Evolutionary conservation across 2,113 vertebrate species (phyloP).

Genomic region (Thalassarche chlororhynchos): DNA sequence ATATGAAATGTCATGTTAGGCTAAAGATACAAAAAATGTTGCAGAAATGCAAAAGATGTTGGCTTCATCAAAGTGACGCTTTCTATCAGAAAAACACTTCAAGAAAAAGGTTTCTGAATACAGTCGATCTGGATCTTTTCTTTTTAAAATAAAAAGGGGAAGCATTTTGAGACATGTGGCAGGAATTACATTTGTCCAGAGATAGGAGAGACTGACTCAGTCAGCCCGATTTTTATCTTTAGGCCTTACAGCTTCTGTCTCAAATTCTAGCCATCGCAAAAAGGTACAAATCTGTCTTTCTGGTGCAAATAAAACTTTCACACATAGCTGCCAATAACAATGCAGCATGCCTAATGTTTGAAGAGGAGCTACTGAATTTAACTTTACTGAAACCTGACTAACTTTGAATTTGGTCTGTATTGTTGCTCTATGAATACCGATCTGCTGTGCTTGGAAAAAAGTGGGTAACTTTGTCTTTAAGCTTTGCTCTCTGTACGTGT

Average conservation of each 20-base stretch:
- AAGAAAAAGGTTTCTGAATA: background rate
- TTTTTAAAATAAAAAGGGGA: background rate
- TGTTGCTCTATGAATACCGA: background rate
- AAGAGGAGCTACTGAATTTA: background rate
- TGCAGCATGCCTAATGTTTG: background rate
- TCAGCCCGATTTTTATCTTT: background rate
- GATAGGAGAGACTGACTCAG: background rate
- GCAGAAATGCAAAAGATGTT: conserved; percentile 23
- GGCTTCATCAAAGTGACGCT: background rate
- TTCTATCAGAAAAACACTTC: background rate
- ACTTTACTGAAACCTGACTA: background rate
- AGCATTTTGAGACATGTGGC: background rate
- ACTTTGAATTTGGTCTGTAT: background rate
- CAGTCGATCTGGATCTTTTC: background rate
- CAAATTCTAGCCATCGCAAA: background rate
- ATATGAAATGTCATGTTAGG: conserved; percentile 40
- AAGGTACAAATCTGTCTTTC: background rate
- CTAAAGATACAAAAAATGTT: conserved; percentile 11
- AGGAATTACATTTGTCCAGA: background rate
- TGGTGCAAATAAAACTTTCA: background rate
- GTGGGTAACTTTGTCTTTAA: background rate
- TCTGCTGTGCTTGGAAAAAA: background rate
- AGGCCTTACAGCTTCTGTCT: background rate
- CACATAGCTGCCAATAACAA: background rate
- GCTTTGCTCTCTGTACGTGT: background rate